Evolutionary conservation across 2,888 invertebrate species (phyloP), one percentile per base, ranked within the genome.

Genomic region (Osedax frankpressi): DNA sequence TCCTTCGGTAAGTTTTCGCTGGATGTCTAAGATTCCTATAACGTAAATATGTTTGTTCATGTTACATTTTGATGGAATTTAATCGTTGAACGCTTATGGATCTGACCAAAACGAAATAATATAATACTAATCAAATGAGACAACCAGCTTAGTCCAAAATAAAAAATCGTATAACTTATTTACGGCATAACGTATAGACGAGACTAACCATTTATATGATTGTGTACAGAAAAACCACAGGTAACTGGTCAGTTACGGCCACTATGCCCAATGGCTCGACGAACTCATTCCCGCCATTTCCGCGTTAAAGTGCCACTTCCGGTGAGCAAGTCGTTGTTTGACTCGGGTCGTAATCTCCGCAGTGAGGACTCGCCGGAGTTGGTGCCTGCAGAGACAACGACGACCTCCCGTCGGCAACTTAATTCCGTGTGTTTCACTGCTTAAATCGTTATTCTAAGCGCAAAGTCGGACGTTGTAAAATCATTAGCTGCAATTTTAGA

Each of bases 281-380:
- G 65, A 65, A 65, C 65, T 65, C 1, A 19, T 65, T 65, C 65
- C 65, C 65, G 65, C 65, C 65, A 65, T 65, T 65, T 65, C 65
- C 65, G 2, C 24, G 65, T 19, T 24, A 65, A 65, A 25, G 26
- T 65, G 65, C 25, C 65, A 65, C 65, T 65, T 65, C 65, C 65
- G 65, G 65, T 65, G n/a, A 25, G 65, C 65, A 24, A 65, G 24
- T 65, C 65, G 24, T 65, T 65, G 65, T 65, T 65, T 65, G 65
- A 24, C 65, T 65, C 65, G 24, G 24, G 65, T 65, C 14, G 24
- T 65, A 65, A 24, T 25, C 65, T 65, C 24, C n/a, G 25, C 65
- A 2, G 24, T 65, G 65, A 65, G 24, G 65, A 65, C 65, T 19
- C 25, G 24, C 24, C 14, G 2, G 65, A 65, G 24, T 2, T 19